Conservation (phyloP, 2,888 invertebrate genomes). For the Pristionchus japonicus region DNA sequence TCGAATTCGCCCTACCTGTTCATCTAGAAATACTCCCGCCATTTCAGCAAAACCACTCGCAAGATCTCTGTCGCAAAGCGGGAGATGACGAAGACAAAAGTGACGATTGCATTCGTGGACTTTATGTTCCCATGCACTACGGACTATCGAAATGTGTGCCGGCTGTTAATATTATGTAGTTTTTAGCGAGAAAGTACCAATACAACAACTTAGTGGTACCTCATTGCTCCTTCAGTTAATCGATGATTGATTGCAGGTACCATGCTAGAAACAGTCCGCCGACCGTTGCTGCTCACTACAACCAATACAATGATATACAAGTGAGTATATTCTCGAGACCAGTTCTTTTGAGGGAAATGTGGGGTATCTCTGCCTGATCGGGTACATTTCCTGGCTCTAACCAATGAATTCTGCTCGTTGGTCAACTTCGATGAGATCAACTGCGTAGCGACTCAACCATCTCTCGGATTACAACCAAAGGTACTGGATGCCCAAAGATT, state of each 20-base stretch:
- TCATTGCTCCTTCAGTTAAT: too few species aligned
- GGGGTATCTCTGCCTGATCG: too few species aligned
- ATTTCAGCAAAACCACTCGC: too few species aligned
- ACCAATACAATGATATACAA: neutral
- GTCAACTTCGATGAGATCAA: neutral
- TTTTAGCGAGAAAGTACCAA: too few species aligned
- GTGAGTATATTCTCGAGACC: neutral
- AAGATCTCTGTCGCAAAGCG: too few species aligned
- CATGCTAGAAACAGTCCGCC: neutral
- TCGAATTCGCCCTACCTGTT: too few species aligned
- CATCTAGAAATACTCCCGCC: too few species aligned
- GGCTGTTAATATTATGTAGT: neutral
- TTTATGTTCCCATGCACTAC: neutral
- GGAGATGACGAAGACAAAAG: too few species aligned
- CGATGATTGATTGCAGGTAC: neutral
- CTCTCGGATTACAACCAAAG: neutral
- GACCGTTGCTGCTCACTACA: neutral
- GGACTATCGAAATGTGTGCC: neutral
- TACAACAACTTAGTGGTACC: too few species aligned
- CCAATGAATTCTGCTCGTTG: neutral
- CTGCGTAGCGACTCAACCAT: neutral
- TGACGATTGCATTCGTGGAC: neutral
- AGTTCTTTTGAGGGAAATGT: too few species aligned
- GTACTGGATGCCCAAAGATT: neutral
- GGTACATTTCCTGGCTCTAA: neutral